A percentile compares a stretch with the other conserved stretches of the same genome.
Conservation (phyloP, 1,140 invertebrate species). For the Adelges cooleyi region DNA sequence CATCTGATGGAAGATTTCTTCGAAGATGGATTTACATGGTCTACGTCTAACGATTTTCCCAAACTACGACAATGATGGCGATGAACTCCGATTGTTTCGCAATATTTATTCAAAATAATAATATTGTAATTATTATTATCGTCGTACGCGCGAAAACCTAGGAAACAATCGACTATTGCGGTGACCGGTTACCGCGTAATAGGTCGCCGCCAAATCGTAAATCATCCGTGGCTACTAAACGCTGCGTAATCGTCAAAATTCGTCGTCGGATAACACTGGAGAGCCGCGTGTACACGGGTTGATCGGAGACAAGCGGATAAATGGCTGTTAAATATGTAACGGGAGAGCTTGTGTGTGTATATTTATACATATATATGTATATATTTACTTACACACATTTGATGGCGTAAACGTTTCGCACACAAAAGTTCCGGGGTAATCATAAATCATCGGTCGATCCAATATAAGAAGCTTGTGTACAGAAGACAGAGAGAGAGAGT, state of each 20-base stretch:
- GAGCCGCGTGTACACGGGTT: not conserved
- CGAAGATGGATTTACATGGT: too few species aligned
- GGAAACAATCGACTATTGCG: too few species aligned
- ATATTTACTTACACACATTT: not conserved
- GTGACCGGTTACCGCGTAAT: not conserved
- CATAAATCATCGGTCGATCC: constrained; percentile 4
- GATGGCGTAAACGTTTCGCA: not conserved
- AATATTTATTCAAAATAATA: too few species aligned
- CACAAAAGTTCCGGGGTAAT: constrained; percentile 7
- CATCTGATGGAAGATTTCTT: too few species aligned
- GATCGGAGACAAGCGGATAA: not conserved
- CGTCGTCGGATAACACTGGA: not conserved
- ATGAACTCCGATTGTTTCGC: too few species aligned
- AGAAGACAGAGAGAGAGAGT: not conserved
- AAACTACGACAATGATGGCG: too few species aligned
- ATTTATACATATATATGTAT: not conserved
- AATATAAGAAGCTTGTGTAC: not conserved
- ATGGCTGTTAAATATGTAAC: constrained; percentile 14
- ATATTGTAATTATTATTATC: too few species aligned
- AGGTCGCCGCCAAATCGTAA: not conserved
- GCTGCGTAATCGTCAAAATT: constrained; percentile 6
- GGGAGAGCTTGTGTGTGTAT: not conserved
- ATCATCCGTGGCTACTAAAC: not conserved
- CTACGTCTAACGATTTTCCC: too few species aligned
- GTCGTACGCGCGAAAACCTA: too few species aligned